A percentile compares a stretch with the other conserved stretches of the same genome.
These are phyloP conservation scores for Epinephelus fuscoguttatus DNA, from an alignment of 2,113 vertebrate genomes.

Conservation along the genomic window DNA sequence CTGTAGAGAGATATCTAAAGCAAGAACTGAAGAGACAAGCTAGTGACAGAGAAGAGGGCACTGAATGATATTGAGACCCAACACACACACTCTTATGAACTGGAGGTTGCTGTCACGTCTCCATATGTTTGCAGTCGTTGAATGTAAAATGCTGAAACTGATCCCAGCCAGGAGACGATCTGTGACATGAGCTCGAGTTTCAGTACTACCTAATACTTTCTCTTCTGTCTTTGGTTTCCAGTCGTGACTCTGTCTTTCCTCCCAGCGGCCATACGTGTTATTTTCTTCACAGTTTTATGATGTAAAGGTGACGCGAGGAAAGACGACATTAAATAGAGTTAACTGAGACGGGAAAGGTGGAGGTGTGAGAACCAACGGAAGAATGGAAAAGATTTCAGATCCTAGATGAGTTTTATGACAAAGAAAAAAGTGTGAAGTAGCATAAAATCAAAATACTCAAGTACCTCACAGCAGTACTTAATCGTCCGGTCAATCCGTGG, in stretches of 20 bases:
- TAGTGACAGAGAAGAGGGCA: background rate
- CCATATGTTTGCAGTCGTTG: background rate
- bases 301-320: background rate
- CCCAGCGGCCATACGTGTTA: background rate
- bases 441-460: background rate
- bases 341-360: background rate
- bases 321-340: background rate
- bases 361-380: background rate
- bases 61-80: background rate
- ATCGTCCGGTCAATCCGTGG: too few relatives aligned
- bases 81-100: background rate
- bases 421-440: too few relatives aligned
- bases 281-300: background rate
- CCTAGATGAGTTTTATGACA: background rate
- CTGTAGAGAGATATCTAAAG: background rate
- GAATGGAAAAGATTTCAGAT: background rate
- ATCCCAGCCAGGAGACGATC: background rate
- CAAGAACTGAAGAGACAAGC: background rate
- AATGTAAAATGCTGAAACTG: conserved; percentile 6
- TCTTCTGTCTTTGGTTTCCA: background rate
- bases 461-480: background rate
- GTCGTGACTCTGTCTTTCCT: background rate
- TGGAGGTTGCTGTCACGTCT: background rate
- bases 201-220: conserved; percentile 16
- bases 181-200: background rate